Evolutionary conservation across 2,888 invertebrate genomes (phyloP).

Genomic region (Deilephila porcellus): DNA sequence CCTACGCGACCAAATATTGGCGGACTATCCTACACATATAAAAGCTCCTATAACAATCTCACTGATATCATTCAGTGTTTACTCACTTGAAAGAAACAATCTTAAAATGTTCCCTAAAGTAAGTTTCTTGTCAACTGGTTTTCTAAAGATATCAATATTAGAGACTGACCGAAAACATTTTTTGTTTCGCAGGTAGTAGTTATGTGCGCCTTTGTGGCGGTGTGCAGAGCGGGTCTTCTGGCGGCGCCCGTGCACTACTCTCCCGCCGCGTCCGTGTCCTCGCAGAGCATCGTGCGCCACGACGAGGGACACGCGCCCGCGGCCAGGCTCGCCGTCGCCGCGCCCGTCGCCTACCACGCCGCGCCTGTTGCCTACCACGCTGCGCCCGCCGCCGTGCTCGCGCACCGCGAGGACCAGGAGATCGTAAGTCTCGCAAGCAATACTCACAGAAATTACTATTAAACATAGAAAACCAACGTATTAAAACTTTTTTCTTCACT

Average conservation of each 20-base stretch:
- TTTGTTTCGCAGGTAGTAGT: slow-evolving; percentile 43
- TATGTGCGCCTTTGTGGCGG: slow-evolving; percentile 47
- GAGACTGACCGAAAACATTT: neutral
- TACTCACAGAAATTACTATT: neutral
- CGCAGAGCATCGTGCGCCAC: slow-evolving; percentile 61
- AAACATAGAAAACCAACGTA: neutral
- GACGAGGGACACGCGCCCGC: slow-evolving; percentile 55
- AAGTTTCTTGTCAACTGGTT: neutral
- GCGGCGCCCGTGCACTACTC: slow-evolving; percentile 63
- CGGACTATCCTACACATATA: too few relatives aligned
- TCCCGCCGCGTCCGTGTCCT: slow-evolving; percentile 59
- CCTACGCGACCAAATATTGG: neutral
- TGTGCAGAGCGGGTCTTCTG: slow-evolving; percentile 49
- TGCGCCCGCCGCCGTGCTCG: slow-evolving; percentile 46
- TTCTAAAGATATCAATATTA: neutral
- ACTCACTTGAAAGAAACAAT: neutral
- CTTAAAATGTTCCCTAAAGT: slow-evolving; percentile 21
- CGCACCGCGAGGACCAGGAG: slow-evolving; percentile 60
- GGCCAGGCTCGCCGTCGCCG: slow-evolving; percentile 41
- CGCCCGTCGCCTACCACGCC: slow-evolving; percentile 53
- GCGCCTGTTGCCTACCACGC: slow-evolving; percentile 44
- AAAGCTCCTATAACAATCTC: neutral
- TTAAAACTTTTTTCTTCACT: neutral
- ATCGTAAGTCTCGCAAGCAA: slow-evolving; percentile 15
- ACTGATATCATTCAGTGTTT: slow-evolving; percentile 1